Conservation (phyloP, 2,797 vertebrate genomes). For the Microchirus variegatus region DNA sequence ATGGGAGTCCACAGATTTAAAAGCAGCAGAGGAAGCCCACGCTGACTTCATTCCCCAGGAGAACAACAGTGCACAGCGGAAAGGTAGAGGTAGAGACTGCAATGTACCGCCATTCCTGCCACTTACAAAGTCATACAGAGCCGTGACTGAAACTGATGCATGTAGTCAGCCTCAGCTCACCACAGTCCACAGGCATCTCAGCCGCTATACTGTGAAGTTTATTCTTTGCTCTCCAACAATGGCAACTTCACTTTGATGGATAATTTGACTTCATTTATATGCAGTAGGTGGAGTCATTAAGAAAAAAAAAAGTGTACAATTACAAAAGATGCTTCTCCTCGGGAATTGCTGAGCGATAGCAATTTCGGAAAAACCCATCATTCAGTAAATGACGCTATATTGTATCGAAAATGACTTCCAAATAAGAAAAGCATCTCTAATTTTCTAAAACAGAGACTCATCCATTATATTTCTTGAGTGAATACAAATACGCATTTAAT, state of each 20-base stretch:
- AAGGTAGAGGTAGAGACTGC: slow-evolving; percentile 44
- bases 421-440: too few relatives aligned
- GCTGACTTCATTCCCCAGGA: slow-evolving; percentile 56
- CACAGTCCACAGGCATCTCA: slow-evolving; percentile 1
- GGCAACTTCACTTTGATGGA: background rate
- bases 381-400: too few relatives aligned
- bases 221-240: background rate
- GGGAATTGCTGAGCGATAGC: too few relatives aligned
- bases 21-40: slow-evolving; percentile 55
- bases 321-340: background rate
- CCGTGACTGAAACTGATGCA: slow-evolving; percentile 23
- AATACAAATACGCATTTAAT: too few relatives aligned
- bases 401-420: too few relatives aligned
- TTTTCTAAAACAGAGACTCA: too few relatives aligned
- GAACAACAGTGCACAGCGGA: slow-evolving; percentile 42
- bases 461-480: too few relatives aligned
- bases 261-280: background rate
- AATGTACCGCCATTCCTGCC: slow-evolving; percentile 26
- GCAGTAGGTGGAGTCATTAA: background rate
- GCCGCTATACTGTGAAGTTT: background rate
- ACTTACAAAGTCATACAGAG: slow-evolving; percentile 23
- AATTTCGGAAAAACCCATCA: too few relatives aligned
- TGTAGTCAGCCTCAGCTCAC: slow-evolving; percentile 4
- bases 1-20: slow-evolving; percentile 60
- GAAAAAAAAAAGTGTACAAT: slow-evolving; percentile 1